A percentile compares a stretch with the other conserved stretches of the same genome.
Evolutionary conservation across 2,888 invertebrate species (phyloP).

Genomic region (Andrena marginata): DNA sequence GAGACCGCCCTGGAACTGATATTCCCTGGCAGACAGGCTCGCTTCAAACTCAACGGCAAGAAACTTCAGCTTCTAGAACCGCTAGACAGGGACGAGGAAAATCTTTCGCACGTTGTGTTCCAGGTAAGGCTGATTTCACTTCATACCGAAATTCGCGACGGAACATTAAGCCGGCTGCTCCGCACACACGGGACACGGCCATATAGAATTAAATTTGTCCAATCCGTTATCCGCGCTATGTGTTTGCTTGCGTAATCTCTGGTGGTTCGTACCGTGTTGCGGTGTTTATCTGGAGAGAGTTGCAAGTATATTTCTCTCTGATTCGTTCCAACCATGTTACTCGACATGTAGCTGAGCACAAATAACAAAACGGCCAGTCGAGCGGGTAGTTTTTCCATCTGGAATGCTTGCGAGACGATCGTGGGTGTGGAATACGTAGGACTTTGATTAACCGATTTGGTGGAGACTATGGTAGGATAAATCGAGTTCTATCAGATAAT

Average conservation of each 20-base stretch:
- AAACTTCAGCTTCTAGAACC: slow-evolving; percentile 92
- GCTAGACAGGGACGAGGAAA: slow-evolving; percentile 94
- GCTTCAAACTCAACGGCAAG: slow-evolving; percentile 94
- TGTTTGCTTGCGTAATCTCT: slow-evolving; percentile 20
- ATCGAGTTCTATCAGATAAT: too few species aligned
- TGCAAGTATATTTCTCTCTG: slow-evolving; percentile 14
- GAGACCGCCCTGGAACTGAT: slow-evolving; percentile 92
- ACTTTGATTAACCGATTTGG: neutral
- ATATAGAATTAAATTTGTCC: slow-evolving; percentile 22
- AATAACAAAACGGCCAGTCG: slow-evolving; percentile 6
- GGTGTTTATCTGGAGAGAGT: slow-evolving; percentile 39
- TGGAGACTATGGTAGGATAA: neutral
- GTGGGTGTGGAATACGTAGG: neutral
- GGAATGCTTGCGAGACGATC: neutral
- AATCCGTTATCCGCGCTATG: slow-evolving; percentile 12
- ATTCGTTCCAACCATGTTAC: slow-evolving; percentile 32
- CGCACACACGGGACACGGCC: neutral
- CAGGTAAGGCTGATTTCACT: slow-evolving; percentile 87
- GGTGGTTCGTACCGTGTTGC: slow-evolving; percentile 8
- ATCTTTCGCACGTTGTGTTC: slow-evolving; percentile 94
- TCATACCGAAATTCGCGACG: neutral
- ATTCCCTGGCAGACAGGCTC: slow-evolving; percentile 92
- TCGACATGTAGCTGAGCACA: slow-evolving; percentile 13
- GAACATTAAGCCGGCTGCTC: neutral
- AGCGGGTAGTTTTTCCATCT: neutral